Percentiles rank a stretch among this genome's conserved stretches.
Evolutionary conservation across 2,888 invertebrate species (phyloP).

Genomic region (Leucoptera coffeella): DNA sequence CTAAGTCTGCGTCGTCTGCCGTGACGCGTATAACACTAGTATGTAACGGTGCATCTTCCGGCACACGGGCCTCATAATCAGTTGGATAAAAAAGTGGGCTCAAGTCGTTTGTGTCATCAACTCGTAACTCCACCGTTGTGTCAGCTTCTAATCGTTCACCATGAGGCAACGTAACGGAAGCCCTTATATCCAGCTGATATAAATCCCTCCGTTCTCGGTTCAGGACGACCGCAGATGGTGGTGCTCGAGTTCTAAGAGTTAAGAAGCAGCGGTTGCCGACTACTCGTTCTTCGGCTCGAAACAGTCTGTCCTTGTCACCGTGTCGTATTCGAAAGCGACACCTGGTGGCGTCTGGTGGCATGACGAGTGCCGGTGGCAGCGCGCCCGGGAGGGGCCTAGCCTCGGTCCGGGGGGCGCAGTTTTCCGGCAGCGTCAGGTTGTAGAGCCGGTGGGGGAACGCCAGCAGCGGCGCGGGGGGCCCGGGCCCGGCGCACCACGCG

Average conservation of each 20-base stretch:
- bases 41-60: slow-evolving; percentile 84
- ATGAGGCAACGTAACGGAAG: slow-evolving; percentile 49
- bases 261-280: slow-evolving; percentile 96
- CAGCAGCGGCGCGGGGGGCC: slow-evolving; percentile 17
- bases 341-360: slow-evolving; percentile 25
- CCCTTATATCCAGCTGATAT: slow-evolving; percentile 72
- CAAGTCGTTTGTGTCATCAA: slow-evolving; percentile 84
- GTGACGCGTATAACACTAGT: slow-evolving; percentile 70
- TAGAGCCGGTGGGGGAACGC: slow-evolving; percentile 69
- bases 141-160: slow-evolving; percentile 63
- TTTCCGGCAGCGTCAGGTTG: slow-evolving; percentile 89
- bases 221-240: slow-evolving; percentile 77
- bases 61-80: slow-evolving; percentile 79
- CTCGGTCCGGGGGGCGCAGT: slow-evolving; percentile 86
- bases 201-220: slow-evolving; percentile 88
- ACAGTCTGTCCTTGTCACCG: slow-evolving; percentile 85
- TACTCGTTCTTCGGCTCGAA: slow-evolving; percentile 82
- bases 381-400: slow-evolving; percentile 64
- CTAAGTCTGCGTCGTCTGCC: slow-evolving; percentile 94
- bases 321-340: slow-evolving; percentile 82
- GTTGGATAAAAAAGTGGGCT: slow-evolving; percentile 90
- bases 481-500: slow-evolving; percentile 21
- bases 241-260: slow-evolving; percentile 80
- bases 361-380: slow-evolving; percentile 72
- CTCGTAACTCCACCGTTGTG: slow-evolving; percentile 61